A percentile compares a stretch with the other conserved stretches of the same genome.
Evolutionary conservation across 2,888 invertebrate genomes (phyloP).

Genomic region (Tetragonula carbonaria): DNA sequence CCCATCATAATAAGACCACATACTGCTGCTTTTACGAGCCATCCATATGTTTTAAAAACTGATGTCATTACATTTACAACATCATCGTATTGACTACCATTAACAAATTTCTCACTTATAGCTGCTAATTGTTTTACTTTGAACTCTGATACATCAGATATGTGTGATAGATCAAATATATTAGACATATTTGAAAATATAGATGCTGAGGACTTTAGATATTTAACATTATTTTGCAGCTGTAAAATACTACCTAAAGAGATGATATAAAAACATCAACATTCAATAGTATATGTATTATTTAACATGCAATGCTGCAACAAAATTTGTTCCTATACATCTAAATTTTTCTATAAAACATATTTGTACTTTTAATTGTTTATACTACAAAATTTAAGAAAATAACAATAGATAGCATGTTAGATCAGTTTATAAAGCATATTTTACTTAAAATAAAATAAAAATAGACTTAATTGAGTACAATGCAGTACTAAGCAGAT

Average conservation of each 20-base stretch:
- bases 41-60: conserved; percentile 46
- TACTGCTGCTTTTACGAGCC: conserved; percentile 76
- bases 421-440: background rate
- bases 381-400: background rate
- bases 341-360: background rate
- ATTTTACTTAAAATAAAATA: background rate
- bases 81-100: conserved; percentile 62
- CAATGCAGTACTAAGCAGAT: conserved; percentile 6
- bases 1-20: conserved; percentile 85
- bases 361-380: background rate
- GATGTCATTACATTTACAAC: conserved; percentile 45
- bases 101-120: conserved; percentile 55
- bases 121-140: conserved; percentile 39
- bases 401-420: background rate
- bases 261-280: conserved; percentile 51
- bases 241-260: conserved; percentile 51
- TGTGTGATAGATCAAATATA: conserved; percentile 25
- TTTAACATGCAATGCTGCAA: conserved; percentile 17
- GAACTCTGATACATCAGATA: conserved; percentile 39
- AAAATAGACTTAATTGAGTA: conserved; percentile 37
- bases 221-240: conserved; percentile 44
- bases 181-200: conserved; percentile 47
- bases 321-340: conserved; percentile 10
- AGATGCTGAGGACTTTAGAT: conserved; percentile 41
- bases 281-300: background rate